Base-by-base conservation (phyloP, 2,888 invertebrate genomes). In the Pollenia labialis region DNA sequence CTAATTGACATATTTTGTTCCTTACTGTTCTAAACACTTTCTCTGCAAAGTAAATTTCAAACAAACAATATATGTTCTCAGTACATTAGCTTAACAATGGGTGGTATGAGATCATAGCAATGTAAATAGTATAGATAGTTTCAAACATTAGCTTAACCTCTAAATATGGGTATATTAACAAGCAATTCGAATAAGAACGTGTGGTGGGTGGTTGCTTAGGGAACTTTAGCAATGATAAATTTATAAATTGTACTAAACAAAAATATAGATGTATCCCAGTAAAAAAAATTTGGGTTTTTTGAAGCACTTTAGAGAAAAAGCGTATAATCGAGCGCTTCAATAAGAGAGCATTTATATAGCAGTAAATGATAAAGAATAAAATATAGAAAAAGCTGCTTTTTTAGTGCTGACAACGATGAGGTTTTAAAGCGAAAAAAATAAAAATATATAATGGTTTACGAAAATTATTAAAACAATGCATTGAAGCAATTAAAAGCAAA, bases 71-170 rank as follows among this genome's bases (percentile, higher is more conserved):
- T 60, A 71, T 64, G 62, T 75, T 79, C 62, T 75, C 80, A 80
- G 82, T 83, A 64, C 75, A 86, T 86, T 83, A 86, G 71, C 75
- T 80, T 48, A 76, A 69, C 75, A 62, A 66, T 58, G 68, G 62
- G 71, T 58, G 82, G 52, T 71, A 14, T 50, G 69, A 69, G 23
- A 23, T 1, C 60, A 11, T 32, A n/a, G 23, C 50, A 40, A 3
- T 52, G 14, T 14, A 64, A 48, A 16, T 18, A 18, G 18, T n/a
- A 12, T 44, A 54, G 58, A 42, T 75, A 50, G 64, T 71, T 64
- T 14, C 32, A 71, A 83, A 60, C 52, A 80, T 80, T 76, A 83
- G 80, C 76, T 42, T 76, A 81, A 86, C 86, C 82, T 83, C 64
- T 64, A 72, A 79, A 76, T 64, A 75, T 48, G 76, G 46, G 52